Evolutionary conservation across 2,888 invertebrate species (phyloP).

Genomic region (Diarsia dahlii): DNA sequence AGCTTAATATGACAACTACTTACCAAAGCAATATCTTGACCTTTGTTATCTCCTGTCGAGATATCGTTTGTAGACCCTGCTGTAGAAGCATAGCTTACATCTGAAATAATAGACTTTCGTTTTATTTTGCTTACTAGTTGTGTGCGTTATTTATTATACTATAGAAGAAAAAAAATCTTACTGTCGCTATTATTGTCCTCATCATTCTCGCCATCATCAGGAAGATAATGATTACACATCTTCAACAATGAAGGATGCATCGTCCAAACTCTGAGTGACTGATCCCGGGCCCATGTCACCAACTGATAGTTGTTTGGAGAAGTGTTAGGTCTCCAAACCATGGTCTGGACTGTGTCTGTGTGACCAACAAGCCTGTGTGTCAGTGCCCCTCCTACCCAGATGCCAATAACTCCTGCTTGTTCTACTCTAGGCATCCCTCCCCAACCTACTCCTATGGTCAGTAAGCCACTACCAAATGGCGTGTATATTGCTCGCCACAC

Average conservation of each 20-base stretch:
- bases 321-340: slow-evolving; percentile 96
- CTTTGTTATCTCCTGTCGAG: slow-evolving; percentile 78
- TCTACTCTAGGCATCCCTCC: slow-evolving; percentile 95
- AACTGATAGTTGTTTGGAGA: slow-evolving; percentile 94
- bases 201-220: slow-evolving; percentile 91
- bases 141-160: no score
- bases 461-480: slow-evolving; percentile 97
- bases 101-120: slow-evolving; percentile 71
- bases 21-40: slow-evolving; percentile 86
- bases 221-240: slow-evolving; percentile 92
- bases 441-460: slow-evolving; percentile 98
- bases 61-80: slow-evolving; percentile 84
- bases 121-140: neutral
- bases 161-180: slow-evolving; percentile 68
- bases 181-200: slow-evolving; percentile 89
- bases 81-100: slow-evolving; percentile 86
- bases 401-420: slow-evolving; percentile 91
- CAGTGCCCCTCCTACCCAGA: slow-evolving; percentile 91
- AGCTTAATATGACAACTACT: slow-evolving; percentile 24
- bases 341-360: slow-evolving; percentile 98
- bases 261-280: slow-evolving; percentile 97
- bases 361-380: slow-evolving; percentile 98
- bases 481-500: slow-evolving; percentile 98
- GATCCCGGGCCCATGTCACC: slow-evolving; percentile 98
- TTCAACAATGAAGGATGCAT: slow-evolving; percentile 96